Evolutionary conservation across 2,888 invertebrate genomes (phyloP).

Genomic region (Synergus itoensis): DNA sequence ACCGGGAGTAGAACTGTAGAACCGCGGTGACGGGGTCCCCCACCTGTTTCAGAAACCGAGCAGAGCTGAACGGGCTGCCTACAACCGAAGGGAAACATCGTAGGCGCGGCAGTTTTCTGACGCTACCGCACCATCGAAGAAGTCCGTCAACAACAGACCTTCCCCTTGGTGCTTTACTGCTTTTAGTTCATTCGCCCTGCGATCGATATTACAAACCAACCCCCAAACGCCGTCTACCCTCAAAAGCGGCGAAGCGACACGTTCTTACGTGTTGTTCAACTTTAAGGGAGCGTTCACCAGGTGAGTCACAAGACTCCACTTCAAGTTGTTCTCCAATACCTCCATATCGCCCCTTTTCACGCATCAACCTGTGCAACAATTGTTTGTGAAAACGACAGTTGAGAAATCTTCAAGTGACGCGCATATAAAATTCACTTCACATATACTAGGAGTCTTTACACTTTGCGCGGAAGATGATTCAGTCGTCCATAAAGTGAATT

Average conservation of each 20-base stretch:
- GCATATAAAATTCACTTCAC: neutral
- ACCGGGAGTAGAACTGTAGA: constrained; percentile 51
- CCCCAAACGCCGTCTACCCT: constrained; percentile 23
- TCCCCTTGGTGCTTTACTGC: constrained; percentile 24
- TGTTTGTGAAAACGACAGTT: neutral
- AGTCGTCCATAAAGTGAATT: constrained; percentile 5
- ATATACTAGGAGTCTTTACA: neutral
- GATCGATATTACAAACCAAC: constrained; percentile 57
- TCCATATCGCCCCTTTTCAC: neutral
- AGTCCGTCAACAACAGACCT: constrained; percentile 49
- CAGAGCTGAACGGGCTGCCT: constrained; percentile 42
- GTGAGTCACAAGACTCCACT: constrained; percentile 43
- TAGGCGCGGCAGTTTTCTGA: constrained; percentile 73
- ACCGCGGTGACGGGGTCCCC: constrained; percentile 64
- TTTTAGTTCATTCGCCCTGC: constrained; percentile 44
- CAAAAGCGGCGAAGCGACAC: constrained; percentile 34
- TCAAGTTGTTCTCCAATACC: constrained; percentile 20
- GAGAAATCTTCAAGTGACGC: constrained; percentile 4
- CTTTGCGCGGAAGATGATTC: constrained; percentile 16
- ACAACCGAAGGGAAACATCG: constrained; percentile 56
- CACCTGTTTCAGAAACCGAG: constrained; percentile 69
- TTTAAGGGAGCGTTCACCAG: constrained; percentile 51
- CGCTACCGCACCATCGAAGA: constrained; percentile 63
- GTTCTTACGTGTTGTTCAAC: constrained; percentile 43
- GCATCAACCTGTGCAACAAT: neutral